A percentile compares a stretch with the other conserved stretches of the same genome.
phyloP scores from a whole-genome alignment of 2,888 invertebrate species.

The Cerastoderma edule region DNA sequence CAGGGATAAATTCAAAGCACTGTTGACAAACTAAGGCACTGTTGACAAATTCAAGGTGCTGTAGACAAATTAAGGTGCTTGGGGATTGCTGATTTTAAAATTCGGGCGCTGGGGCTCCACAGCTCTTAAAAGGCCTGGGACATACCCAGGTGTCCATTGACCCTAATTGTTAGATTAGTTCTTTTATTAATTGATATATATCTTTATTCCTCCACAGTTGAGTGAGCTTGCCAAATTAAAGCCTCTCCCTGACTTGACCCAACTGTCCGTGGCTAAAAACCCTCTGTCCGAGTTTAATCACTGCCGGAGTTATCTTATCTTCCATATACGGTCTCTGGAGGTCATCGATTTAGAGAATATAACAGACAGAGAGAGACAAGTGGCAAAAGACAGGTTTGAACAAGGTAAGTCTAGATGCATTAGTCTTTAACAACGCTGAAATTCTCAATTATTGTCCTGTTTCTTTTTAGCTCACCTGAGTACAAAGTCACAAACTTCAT shows the following conservation, averaged over 20 bases:
- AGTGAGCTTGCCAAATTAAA: slow-evolving; percentile 81
- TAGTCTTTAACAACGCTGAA: neutral
- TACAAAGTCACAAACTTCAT: no score
- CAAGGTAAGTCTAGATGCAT: slow-evolving; percentile 72
- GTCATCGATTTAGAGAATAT: slow-evolving; percentile 78
- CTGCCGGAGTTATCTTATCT: slow-evolving; percentile 78
- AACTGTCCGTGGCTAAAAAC: slow-evolving; percentile 79
- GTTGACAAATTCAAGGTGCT: no score
- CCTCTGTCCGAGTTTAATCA: slow-evolving; percentile 80
- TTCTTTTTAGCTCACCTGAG: slow-evolving; percentile 1
- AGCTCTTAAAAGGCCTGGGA: no score
- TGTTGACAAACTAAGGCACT: no score
- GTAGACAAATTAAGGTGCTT: no score
- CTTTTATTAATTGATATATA: neutral
- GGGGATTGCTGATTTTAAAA: no score
- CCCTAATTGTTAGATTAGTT: no score
- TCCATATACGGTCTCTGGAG: slow-evolving; percentile 80
- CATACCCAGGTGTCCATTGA: no score
- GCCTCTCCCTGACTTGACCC: slow-evolving; percentile 78
- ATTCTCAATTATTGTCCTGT: neutral
- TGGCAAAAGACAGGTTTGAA: slow-evolving; percentile 80
- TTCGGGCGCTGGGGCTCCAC: no score
- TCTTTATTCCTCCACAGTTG: slow-evolving; percentile 65
- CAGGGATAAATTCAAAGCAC: no score
- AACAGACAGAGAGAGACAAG: slow-evolving; percentile 72